phyloP scores from a whole-genome alignment of 1,140 invertebrate genomes.

The Lordiphosa stackelbergi region DNA sequence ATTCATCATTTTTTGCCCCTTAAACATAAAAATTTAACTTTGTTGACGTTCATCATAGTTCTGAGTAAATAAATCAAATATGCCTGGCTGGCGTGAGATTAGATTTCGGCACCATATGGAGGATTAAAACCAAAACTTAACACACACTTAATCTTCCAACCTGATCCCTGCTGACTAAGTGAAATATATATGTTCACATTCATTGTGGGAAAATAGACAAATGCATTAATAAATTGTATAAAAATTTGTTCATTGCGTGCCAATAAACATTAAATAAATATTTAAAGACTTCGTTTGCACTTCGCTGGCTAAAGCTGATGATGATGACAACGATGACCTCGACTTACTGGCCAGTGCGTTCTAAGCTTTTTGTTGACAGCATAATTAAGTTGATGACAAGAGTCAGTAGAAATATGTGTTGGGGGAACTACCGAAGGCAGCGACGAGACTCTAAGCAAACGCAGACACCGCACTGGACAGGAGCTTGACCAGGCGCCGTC shows the following conservation, averaged over 20 bases:
- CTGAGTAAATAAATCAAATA: conserved; percentile 43
- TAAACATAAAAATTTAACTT: conserved; percentile 26
- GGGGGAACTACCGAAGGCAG: not conserved
- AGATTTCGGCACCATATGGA: not conserved
- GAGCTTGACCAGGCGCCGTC: conserved; percentile 25
- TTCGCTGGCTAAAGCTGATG: conserved; percentile 13
- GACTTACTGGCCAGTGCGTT: conserved; percentile 26
- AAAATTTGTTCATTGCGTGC: conserved; percentile 24
- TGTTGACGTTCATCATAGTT: conserved; percentile 2
- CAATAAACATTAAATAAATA: conserved; percentile 61
- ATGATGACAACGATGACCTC: conserved; percentile 2
- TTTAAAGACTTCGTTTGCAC: too few species aligned
- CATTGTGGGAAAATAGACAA: not conserved
- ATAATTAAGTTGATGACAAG: conserved; percentile 67
- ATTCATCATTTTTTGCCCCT: conserved; percentile 43
- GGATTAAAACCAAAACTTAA: too few species aligned
- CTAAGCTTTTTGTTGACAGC: conserved; percentile 64
- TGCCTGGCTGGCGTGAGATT: conserved; percentile 29
- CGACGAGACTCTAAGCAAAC: conserved; percentile 40
- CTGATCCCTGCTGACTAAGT: too few species aligned
- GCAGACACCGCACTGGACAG: conserved; percentile 38
- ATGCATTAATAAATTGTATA: conserved; percentile 36
- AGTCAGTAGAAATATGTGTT: conserved; percentile 11
- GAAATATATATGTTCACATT: too few species aligned
- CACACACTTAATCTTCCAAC: too few species aligned